phyloP scores from a whole-genome alignment of 2,888 invertebrate genomes.

The Xestia c-nigrum region DNA sequence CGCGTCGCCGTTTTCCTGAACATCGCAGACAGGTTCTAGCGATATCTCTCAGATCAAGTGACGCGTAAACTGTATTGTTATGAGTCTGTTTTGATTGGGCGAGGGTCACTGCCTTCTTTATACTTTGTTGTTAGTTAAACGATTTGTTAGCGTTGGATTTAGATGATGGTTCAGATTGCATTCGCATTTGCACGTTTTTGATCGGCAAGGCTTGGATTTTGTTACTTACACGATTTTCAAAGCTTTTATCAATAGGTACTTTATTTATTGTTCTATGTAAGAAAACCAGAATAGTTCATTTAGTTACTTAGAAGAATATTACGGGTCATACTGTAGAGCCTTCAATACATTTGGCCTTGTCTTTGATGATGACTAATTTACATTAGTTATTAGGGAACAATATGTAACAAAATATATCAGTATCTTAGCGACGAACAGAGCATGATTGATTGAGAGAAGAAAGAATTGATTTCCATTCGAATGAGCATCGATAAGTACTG shows the following conservation, averaged over 20 bases:
- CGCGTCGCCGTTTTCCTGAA: conserved; percentile 61
- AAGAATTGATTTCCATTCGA: conserved; percentile 18
- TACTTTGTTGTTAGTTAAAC: conserved; percentile 7
- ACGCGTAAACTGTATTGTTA: conserved; percentile 58
- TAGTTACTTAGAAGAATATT: background rate
- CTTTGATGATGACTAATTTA: background rate
- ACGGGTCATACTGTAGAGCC: no score
- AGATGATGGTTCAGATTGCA: conserved; percentile 6
- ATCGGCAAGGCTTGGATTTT: background rate
- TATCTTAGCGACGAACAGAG: background rate
- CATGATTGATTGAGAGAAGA: conserved; percentile 7
- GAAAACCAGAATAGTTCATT: background rate
- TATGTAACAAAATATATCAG: background rate
- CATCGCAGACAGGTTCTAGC: conserved; percentile 50
- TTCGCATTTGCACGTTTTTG: background rate
- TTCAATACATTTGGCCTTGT: background rate
- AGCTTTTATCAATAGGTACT: no score
- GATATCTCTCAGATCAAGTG: conserved; percentile 33
- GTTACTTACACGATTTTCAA: background rate
- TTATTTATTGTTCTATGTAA: background rate
- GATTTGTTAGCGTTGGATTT: conserved; percentile 4
- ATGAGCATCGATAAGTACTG: background rate
- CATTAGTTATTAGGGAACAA: background rate
- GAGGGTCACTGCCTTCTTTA: conserved; percentile 57
- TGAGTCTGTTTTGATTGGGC: conserved; percentile 45